These are phyloP conservation scores for Diabrotica balteata DNA, from an alignment of 2,888 invertebrate genomes.

Conservation along the genomic window DNA sequence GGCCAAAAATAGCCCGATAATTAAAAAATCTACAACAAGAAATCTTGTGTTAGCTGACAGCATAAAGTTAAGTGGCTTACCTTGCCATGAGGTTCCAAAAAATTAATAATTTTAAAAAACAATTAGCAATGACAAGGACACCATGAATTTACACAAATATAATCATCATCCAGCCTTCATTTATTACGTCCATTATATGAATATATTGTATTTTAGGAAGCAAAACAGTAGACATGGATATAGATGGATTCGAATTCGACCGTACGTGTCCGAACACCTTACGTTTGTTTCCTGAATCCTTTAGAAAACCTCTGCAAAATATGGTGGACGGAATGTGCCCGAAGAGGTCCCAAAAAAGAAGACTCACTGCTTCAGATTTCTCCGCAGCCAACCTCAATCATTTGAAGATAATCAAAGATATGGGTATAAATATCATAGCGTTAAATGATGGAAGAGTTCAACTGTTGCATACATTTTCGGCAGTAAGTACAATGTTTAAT, in stretches of 20 bases:
- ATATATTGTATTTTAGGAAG: conserved; percentile 23
- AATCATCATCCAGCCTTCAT: too few relatives aligned
- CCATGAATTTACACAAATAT: too few relatives aligned
- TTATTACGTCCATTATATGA: too few relatives aligned
- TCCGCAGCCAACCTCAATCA: conserved; percentile 84
- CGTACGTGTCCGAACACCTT: conserved; percentile 86
- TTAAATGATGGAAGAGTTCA: conserved; percentile 91
- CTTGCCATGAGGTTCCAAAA: too few relatives aligned
- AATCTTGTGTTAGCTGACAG: too few relatives aligned
- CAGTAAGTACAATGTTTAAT: conserved; percentile 67
- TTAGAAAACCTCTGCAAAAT: conserved; percentile 83
- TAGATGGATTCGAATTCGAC: conserved; percentile 67
- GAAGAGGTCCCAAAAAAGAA: conserved; percentile 66
- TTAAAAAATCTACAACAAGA: too few relatives aligned
- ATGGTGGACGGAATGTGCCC: conserved; percentile 85
- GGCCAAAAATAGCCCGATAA: too few relatives aligned
- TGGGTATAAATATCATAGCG: conserved; percentile 93
- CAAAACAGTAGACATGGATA: conserved; percentile 54
- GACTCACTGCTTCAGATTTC: conserved; percentile 75
- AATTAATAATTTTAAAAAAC: too few relatives aligned
- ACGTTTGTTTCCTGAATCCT: conserved; percentile 82
- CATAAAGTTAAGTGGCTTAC: too few relatives aligned
- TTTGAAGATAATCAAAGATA: conserved; percentile 83
- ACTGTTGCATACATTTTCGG: conserved; percentile 85
- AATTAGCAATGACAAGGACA: too few relatives aligned